Conservation (phyloP, 2,113 vertebrate species). For the Muntiacus reevesi region DNA sequence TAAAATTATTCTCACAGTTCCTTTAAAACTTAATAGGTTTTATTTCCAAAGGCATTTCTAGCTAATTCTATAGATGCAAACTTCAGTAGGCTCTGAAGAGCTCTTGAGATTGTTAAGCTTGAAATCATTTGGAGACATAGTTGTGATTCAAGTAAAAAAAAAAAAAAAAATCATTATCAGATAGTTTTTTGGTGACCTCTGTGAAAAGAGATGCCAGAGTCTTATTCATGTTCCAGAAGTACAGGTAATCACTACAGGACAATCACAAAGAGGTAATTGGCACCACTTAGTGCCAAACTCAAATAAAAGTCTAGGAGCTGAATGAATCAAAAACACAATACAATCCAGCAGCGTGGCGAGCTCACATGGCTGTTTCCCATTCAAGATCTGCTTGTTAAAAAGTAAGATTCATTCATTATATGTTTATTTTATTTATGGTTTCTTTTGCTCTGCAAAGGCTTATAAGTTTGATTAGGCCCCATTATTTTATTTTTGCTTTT, state of each 20-base stretch:
- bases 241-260: not conserved
- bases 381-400: not conserved
- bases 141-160: not conserved
- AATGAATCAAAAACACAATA: not conserved
- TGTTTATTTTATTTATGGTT: not conserved
- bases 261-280: not conserved
- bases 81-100: conserved; percentile 11
- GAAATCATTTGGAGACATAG: not conserved
- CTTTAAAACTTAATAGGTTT: conserved; percentile 17
- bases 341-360: not conserved
- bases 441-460: not conserved
- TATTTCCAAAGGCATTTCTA: conserved; percentile 21
- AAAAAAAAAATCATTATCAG: not conserved
- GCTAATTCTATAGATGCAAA: not conserved
- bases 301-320: not conserved
- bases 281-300: not conserved
- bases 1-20: conserved; percentile 1
- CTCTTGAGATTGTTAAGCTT: conserved; percentile 16
- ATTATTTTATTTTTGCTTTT: not conserved
- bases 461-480: not conserved
- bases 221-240: not conserved
- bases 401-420: not conserved
- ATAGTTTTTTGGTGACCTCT: conserved; percentile 9
- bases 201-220: not conserved
- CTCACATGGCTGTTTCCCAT: not conserved